Base-by-base conservation (phyloP, 1,140 invertebrate genomes). In the Euborellia annulipes region DNA sequence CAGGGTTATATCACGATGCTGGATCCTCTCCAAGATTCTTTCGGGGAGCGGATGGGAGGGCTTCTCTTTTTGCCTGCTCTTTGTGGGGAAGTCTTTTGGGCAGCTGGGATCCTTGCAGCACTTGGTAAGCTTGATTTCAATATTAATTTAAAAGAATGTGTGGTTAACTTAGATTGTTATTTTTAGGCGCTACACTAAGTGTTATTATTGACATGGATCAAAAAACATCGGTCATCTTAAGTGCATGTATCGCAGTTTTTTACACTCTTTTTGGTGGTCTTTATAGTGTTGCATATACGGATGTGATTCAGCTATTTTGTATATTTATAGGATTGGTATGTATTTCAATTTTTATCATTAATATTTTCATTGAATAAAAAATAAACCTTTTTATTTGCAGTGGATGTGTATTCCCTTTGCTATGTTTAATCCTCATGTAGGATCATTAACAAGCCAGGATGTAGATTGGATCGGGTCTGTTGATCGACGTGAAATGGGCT, bases 381-480 rank as follows among this genome's bases (percentile, higher is more conserved):
- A 39, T 39, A 39, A 43, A 22, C 6, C 1, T 32, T 9, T n/a
- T 34, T 27, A 51, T 2, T 63, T 66, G 13, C 55, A 85, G 69
- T 97, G 93, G 92, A 78, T 98, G 71, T 94, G 91, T 57, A 91
- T 98, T 46, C 94, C 94, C 1, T 98, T 97, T 62, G 91, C 92
- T 1, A 81, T 92, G 78, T 70, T 69, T 21, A 83, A 95, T 65
- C 72, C 79, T 19, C 78, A 85, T 53, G 90, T 95, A 3, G 67
- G 74, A 36, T 77, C 83, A 1, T 70, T 94, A 13, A 71, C 76
- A 37, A 73, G 76, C 11, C 78, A 85, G 63, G 81, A 88, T 9
- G 83, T 88, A 13, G 82, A 89, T 55, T 97, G 91, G 91, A 82
- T 96, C 40, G 90, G 91, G 0, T 62, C 69, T 9, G 66, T 97